phyloP scores from a whole-genome alignment of 2,888 invertebrate species.

The Reticulitermes lucifugus region DNA sequence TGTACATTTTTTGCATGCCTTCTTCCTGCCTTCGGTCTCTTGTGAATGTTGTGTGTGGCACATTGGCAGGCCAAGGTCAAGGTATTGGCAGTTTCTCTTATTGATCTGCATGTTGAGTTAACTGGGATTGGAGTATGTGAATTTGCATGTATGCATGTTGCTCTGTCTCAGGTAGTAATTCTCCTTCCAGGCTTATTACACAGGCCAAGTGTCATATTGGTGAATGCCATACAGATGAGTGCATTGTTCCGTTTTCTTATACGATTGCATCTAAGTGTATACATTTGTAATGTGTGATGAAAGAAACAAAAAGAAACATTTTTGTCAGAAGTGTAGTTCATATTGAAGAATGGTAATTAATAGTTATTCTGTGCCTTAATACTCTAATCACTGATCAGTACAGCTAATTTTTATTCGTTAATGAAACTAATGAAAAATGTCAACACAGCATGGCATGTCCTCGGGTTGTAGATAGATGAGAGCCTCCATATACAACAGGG shows the following conservation, averaged over 20 bases:
- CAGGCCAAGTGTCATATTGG: background rate
- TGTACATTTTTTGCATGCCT: conserved; percentile 69
- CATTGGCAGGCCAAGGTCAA: conserved; percentile 75
- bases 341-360: too few relatives aligned
- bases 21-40: conserved; percentile 75
- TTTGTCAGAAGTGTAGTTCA: background rate
- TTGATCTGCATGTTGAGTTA: conserved; percentile 59
- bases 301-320: background rate
- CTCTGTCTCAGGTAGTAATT: background rate
- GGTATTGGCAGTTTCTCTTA: conserved; percentile 68
- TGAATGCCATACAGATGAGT: too few relatives aligned
- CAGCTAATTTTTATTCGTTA: too few relatives aligned
- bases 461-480: too few relatives aligned
- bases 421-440: too few relatives aligned
- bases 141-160: conserved; percentile 6
- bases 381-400: too few relatives aligned
- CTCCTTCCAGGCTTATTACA: background rate
- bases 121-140: conserved; percentile 10
- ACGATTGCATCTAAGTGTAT: background rate
- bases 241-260: background rate
- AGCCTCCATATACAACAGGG: too few relatives aligned
- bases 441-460: too few relatives aligned
- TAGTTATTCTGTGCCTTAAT: too few relatives aligned
- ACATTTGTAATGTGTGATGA: background rate
- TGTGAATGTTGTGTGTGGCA: conserved; percentile 81